Evolutionary conservation across 2,113 vertebrate genomes (phyloP), one percentile per base, ranked within the genome.

Genomic region (Gallinago jamesoni): DNA sequence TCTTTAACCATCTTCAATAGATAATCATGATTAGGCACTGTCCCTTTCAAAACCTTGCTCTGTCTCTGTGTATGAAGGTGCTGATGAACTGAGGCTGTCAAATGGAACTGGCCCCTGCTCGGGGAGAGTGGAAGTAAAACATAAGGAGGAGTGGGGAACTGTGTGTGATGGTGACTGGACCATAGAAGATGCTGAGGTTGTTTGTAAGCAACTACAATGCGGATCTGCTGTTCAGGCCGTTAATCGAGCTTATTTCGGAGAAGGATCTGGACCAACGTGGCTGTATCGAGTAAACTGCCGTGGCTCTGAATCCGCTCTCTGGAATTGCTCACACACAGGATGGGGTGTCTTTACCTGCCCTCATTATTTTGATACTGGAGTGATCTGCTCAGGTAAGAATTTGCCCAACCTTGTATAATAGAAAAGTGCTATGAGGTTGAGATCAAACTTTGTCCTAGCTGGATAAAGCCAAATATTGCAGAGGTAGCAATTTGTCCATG

Each of bases 311-410:
- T 33, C 96, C 16, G 10, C 87, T 55, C 91, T 98, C 72, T 98
- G 98, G 98, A 87, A 97, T 66, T 98, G 98, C 92, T 35, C 56
- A 14, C 96, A 98, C 15, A 1, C 1, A 37, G 97, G 93, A 67
- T 98, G 98, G 98, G 97, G 87, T 64, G 30, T 7, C 55, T 96
- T 98, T 35, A 95, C 85, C 15, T 98, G 98, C 21, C 75, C 91
- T 41, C 98, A 98, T 37, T 52, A 84, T 43, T 95, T 96, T 87
- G 98, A 98, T 43, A 84, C 28, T 10, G 97, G 95, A 74, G 98
- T 98, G 37, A 83, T 97, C 73, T 98, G 98, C 91, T 97, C 97
- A 88, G 94, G 98, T 98, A 97, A 97, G 97, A 95, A 89, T 31
- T 59, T 43, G 67, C 55, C 27, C 9, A 75, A 47, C 20, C 21